Percentiles rank a stretch among this genome's conserved stretches.
Conservation (phyloP, 2,888 invertebrate genomes). For the Mystacides longicornis region DNA sequence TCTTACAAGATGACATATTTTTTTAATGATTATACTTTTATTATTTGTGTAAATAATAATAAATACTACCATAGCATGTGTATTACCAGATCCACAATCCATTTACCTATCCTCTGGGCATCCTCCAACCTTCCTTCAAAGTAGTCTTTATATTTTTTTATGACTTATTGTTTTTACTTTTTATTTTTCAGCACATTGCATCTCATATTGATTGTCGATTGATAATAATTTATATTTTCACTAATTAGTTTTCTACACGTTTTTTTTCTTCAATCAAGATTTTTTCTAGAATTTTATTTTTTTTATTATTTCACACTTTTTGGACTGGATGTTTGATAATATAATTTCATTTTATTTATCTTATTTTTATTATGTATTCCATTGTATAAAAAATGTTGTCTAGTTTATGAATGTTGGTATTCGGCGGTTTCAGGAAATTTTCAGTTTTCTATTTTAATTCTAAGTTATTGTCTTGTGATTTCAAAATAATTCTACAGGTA, state of each 20-base stretch:
- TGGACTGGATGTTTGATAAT: too few species aligned
- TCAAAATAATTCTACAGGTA: too few species aligned
- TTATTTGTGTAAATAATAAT: too few species aligned
- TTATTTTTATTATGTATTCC: conserved; percentile 1
- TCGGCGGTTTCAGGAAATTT: conserved; percentile 7
- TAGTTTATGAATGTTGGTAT: conserved; percentile 11
- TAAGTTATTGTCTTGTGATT: conserved; percentile 5
- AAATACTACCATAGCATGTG: conserved; percentile 15
- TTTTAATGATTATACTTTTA: not conserved
- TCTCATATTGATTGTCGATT: too few species aligned
- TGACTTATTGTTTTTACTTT: conserved; percentile 23
- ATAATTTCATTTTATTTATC: conserved; percentile 6
- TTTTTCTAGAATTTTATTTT: too few species aligned
- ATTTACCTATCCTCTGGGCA: conserved; percentile 38
- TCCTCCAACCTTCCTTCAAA: conserved; percentile 52
- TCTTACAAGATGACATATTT: not conserved
- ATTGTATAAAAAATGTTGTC: conserved; percentile 4
- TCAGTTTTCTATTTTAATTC: conserved; percentile 9
- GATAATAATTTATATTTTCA: too few species aligned
- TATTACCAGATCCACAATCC: conserved; percentile 28
- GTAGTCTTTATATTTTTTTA: conserved; percentile 25
- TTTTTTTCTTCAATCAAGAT: too few species aligned
- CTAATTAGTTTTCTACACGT: too few species aligned
- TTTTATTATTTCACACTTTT: too few species aligned
- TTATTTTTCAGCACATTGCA: conserved; percentile 26